A percentile compares a stretch with the other conserved stretches of the same genome.
phyloP scores from a whole-genome alignment of 2,888 invertebrate genomes.

The Azorinus chamasolen region DNA sequence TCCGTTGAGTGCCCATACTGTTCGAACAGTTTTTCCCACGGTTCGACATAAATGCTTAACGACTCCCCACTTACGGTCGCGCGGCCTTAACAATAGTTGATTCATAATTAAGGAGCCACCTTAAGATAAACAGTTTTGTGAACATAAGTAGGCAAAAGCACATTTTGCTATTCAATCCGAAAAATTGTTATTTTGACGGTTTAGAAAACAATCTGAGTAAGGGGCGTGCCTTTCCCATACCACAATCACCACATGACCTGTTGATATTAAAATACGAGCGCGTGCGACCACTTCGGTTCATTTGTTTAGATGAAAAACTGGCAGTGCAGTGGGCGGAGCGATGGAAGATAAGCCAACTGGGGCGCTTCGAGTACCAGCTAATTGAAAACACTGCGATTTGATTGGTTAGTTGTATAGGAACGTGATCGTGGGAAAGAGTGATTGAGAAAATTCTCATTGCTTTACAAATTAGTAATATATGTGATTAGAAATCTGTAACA shows the following conservation, averaged over 20 bases:
- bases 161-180: conserved; percentile 49
- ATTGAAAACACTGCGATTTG: conserved; percentile 40
- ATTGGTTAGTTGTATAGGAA: conserved; percentile 75
- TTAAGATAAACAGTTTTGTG: conserved; percentile 59
- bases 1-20: background rate
- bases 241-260: conserved; percentile 30
- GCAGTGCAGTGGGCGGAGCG: conserved; percentile 39
- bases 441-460: conserved; percentile 80
- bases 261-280: conserved; percentile 51
- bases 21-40: conserved; percentile 17
- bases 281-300: conserved; percentile 62
- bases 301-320: conserved; percentile 50
- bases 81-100: conserved; percentile 44
- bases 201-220: conserved; percentile 38
- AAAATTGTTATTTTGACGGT: conserved; percentile 60
- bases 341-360: conserved; percentile 31
- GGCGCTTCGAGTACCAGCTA: conserved; percentile 49
- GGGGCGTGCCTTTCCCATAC: conserved; percentile 65
- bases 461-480: conserved; percentile 66
- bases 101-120: conserved; percentile 50
- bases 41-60: conserved; percentile 1
- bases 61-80: conserved; percentile 15
- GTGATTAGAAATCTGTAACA: conserved; percentile 5
- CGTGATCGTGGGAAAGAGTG: conserved; percentile 82
- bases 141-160: conserved; percentile 63